Evolutionary conservation across 2,113 vertebrate genomes (phyloP), one percentile per base, ranked within the genome.

Genomic region (Furnarius figulus): DNA sequence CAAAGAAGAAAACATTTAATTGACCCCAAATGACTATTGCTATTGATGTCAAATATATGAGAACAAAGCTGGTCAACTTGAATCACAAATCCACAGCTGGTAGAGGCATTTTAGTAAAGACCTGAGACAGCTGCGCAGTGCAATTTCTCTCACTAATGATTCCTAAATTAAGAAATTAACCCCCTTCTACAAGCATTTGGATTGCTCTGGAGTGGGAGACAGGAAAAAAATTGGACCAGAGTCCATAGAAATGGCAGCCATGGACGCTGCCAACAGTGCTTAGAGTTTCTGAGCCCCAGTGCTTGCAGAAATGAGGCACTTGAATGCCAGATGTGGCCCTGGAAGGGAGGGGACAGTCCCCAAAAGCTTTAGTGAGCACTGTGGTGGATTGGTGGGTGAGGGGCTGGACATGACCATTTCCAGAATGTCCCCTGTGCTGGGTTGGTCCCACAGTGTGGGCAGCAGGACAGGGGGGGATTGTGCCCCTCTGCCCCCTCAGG

Each of bases 131-230:
- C 92, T 90, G 95, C 14, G 7, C n/a, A 5, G 56, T 72, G 93
- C 93, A 97, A 96, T 97, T 96, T 96, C 79, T 97, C 96, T 96
- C 92, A 94, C 95, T 96, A 97, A 97, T 96, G 90, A 92, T 94
- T 97, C 93, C 89, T 93, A 97, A 96, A 96, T 96, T 97, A 96
- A 96, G 93, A 94, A 96, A 96, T 97, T 96, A 96, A 96, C 93
- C 95, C 85, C 76, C 73, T 96, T 96, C 92, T 58, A 86, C 79
- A 87, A 77, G 72, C 85, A 81, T 97, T 96, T 95, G 72, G 65
- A 86, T 93, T 89, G 88, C 9, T 6, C 68, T 81, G 76, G 75
- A 90, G 79, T 86, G 85, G 93, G 85, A 96, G 96, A 96, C 90
- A 88, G 95, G 59, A 90, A 94, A 94, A 20, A 96, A 92, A 97